Conservation (phyloP, 2,888 invertebrate species). For the Parnassius orleans region DNA sequence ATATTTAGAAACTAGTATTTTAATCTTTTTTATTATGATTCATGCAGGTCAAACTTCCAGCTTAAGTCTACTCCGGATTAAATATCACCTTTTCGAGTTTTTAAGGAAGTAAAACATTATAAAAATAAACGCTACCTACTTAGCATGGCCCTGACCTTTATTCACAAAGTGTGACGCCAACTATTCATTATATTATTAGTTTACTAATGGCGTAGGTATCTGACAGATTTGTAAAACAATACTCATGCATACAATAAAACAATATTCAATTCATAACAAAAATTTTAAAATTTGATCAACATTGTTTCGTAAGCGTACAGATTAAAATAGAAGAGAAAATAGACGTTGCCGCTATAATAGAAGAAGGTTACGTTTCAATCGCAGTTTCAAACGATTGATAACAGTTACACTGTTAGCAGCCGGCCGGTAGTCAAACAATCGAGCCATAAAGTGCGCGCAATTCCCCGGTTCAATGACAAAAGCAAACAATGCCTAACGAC, state of each 20-base stretch:
- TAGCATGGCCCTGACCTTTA: constrained; percentile 3
- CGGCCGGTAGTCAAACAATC: constrained; percentile 45
- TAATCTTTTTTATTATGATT: too few relatives aligned
- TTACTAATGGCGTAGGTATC: not conserved
- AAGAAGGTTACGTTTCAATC: too few relatives aligned
- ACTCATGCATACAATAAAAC: too few relatives aligned
- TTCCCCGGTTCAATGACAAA: constrained; percentile 65
- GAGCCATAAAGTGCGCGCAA: constrained; percentile 46
- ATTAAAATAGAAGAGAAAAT: too few relatives aligned
- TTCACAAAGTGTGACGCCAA: not conserved
- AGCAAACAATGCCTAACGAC: constrained; percentile 58
- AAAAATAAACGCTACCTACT: not conserved
- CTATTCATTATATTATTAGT: constrained; percentile 2
- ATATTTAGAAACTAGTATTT: too few relatives aligned
- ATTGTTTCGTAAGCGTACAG: too few relatives aligned
- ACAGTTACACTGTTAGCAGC: constrained; percentile 34
- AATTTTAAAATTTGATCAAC: too few relatives aligned
- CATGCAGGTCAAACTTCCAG: too few relatives aligned
- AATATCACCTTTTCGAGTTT: not conserved
- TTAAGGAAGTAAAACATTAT: constrained; percentile 1
- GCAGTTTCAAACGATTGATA: constrained; percentile 1
- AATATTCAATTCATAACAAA: too few relatives aligned
- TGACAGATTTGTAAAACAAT: too few relatives aligned
- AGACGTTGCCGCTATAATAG: too few relatives aligned
- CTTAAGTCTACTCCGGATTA: too few relatives aligned